Evolutionary conservation across 2,888 invertebrate genomes (phyloP).

Genomic region (Nymphalis urticae): DNA sequence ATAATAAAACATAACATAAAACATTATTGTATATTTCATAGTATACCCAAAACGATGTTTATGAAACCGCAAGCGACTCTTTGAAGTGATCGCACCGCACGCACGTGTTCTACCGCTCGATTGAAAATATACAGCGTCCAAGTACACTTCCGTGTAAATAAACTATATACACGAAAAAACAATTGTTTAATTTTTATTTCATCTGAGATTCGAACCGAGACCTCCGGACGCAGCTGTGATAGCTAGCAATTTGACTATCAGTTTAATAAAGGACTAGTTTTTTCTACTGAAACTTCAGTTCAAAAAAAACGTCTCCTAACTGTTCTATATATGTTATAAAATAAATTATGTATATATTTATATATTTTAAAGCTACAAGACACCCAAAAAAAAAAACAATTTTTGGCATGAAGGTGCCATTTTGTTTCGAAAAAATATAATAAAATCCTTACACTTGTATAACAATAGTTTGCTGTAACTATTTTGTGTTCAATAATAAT

Average conservation of each 20-base stretch:
- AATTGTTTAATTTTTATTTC: too few species aligned
- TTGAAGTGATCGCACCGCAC: constrained; percentile 10
- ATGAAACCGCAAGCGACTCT: constrained; percentile 7
- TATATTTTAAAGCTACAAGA: too few species aligned
- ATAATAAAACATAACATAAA: neutral
- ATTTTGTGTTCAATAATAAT: neutral
- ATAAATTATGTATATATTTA: too few species aligned
- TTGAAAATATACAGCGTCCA: constrained; percentile 5
- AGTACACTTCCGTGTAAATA: constrained; percentile 6
- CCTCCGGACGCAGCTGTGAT: too few species aligned
- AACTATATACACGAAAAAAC: neutral
- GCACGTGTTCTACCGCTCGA: constrained; percentile 4
- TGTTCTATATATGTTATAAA: too few species aligned
- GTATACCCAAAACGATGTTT: neutral
- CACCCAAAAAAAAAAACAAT: too few species aligned
- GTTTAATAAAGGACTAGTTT: neutral
- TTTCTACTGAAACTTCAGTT: too few species aligned
- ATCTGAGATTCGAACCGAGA: too few species aligned
- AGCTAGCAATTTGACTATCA: neutral
- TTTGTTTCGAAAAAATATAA: too few species aligned
- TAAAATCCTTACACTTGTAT: too few species aligned
- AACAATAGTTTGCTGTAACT: neutral
- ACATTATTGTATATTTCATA: neutral
- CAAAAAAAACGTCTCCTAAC: too few species aligned
- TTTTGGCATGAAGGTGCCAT: too few species aligned